Evolutionary conservation across 1,140 invertebrate genomes (phyloP).

Genomic region (Rhynchophorus ferrugineus): DNA sequence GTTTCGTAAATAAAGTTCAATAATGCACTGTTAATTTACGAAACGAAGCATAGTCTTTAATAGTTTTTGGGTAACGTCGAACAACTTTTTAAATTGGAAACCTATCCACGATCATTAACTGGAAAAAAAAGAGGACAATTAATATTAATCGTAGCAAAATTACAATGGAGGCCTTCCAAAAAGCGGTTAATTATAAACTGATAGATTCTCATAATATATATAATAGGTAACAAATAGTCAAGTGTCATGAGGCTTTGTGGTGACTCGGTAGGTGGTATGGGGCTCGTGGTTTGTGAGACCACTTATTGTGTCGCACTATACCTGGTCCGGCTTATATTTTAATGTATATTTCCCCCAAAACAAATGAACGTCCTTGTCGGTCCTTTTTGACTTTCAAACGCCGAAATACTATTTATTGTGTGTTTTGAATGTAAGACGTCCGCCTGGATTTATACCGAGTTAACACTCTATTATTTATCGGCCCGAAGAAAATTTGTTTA

Average conservation of each 20-base stretch:
- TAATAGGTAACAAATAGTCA: constrained; percentile 38
- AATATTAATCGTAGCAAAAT: constrained; percentile 18
- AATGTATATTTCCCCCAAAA: constrained; percentile 40
- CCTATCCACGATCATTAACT: constrained; percentile 7
- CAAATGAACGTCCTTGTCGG: constrained; percentile 40
- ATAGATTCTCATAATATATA: constrained; percentile 34
- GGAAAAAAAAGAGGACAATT: constrained; percentile 11
- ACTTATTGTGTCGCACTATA: constrained; percentile 36
- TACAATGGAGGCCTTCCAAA: constrained; percentile 22
- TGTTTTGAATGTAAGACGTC: constrained; percentile 36
- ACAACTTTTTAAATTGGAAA: constrained; percentile 11
- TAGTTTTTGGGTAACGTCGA: constrained; percentile 5
- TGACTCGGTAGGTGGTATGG: constrained; percentile 21
- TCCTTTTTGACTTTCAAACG: constrained; percentile 32
- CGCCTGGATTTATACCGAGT: constrained; percentile 32
- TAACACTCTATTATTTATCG: constrained; percentile 37
- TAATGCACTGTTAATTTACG: too few species aligned
- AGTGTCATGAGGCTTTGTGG: constrained; percentile 35
- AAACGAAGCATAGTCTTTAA: too few species aligned
- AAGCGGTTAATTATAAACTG: constrained; percentile 36
- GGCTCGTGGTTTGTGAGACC: constrained; percentile 26
- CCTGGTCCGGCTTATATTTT: constrained; percentile 39
- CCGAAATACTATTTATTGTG: constrained; percentile 36
- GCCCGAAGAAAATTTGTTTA: constrained; percentile 33
- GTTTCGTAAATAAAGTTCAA: too few species aligned